These are phyloP conservation scores for Diceros bicornis DNA, from an alignment of 2,797 vertebrate species.

Conservation along the genomic window DNA sequence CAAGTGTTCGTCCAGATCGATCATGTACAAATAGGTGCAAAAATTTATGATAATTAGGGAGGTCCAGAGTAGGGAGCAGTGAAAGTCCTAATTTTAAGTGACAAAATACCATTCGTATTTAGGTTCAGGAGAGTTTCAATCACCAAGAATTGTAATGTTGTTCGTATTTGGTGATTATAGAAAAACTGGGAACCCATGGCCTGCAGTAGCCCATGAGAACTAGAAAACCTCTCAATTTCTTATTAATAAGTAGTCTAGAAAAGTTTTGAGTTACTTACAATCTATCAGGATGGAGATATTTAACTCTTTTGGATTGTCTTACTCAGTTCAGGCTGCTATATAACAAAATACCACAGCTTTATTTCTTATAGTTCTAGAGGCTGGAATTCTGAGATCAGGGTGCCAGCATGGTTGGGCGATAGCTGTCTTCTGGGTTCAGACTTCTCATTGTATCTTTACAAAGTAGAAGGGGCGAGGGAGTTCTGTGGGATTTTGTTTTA, in stretches of 20 bases:
- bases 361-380: neutral
- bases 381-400: neutral
- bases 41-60: neutral
- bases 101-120: neutral
- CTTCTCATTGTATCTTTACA: fast-evolving
- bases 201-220: neutral
- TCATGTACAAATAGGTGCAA: neutral
- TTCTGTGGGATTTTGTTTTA: fast-evolving
- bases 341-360: too few relatives aligned
- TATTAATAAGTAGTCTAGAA: neutral
- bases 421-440: too few relatives aligned
- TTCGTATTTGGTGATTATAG: neutral
- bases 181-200: neutral
- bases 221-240: neutral
- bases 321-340: neutral
- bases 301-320: neutral
- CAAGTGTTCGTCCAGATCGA: neutral
- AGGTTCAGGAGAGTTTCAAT: neutral
- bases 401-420: fast-evolving
- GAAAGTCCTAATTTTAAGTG: neutral
- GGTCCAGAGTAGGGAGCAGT: fast-evolving
- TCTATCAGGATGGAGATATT: neutral
- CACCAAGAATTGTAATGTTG: neutral
- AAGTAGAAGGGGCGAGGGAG: fast-evolving
- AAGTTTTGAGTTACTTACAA: neutral